These are phyloP conservation scores for Salarias fasciatus DNA, from an alignment of 2,797 vertebrate genomes.

Conservation along the genomic window DNA sequence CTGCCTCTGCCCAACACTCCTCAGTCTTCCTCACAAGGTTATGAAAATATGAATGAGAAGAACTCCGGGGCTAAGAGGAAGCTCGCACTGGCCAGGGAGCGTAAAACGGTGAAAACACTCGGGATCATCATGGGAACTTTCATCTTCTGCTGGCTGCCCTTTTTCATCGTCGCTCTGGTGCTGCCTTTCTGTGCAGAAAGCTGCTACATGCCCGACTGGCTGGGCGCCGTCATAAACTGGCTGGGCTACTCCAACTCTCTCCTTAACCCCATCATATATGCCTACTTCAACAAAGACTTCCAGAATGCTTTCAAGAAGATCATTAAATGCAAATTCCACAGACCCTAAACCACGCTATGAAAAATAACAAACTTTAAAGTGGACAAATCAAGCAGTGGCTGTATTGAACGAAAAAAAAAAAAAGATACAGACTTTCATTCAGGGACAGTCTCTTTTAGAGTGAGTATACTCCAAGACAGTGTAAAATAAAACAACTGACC, in stretches of 20 bases:
- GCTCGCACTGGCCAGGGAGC: slow-evolving; percentile 91
- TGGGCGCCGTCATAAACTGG: slow-evolving; percentile 95
- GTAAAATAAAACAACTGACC: slow-evolving; percentile 28
- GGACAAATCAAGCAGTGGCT: slow-evolving; percentile 34
- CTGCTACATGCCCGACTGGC: slow-evolving; percentile 92
- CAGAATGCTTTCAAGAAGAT: slow-evolving; percentile 99
- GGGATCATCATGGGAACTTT: slow-evolving; percentile 99
- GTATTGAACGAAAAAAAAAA: slow-evolving; percentile 32
- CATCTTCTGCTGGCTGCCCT: slow-evolving; percentile 98
- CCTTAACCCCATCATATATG: slow-evolving; percentile 97
- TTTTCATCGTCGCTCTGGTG: slow-evolving; percentile 96
- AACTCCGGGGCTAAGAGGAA: slow-evolving; percentile 90
- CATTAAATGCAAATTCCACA: slow-evolving; percentile 93
- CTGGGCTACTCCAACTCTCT: slow-evolving; percentile 98
- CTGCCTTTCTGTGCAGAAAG: slow-evolving; percentile 92
- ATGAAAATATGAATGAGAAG: slow-evolving; percentile 87
- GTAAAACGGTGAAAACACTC: slow-evolving; percentile 96
- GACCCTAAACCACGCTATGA: slow-evolving; percentile 68
- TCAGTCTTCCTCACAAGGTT: slow-evolving; percentile 75
- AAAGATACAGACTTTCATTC: slow-evolving; percentile 57
- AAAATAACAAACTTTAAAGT: not conserved
- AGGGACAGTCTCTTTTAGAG: slow-evolving; percentile 60
- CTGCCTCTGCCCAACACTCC: slow-evolving; percentile 85
- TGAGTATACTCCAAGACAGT: slow-evolving; percentile 18
- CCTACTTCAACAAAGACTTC: slow-evolving; percentile 99